Evolutionary conservation across 2,888 invertebrate species (phyloP).

Genomic region (Thelaira solivaga): DNA sequence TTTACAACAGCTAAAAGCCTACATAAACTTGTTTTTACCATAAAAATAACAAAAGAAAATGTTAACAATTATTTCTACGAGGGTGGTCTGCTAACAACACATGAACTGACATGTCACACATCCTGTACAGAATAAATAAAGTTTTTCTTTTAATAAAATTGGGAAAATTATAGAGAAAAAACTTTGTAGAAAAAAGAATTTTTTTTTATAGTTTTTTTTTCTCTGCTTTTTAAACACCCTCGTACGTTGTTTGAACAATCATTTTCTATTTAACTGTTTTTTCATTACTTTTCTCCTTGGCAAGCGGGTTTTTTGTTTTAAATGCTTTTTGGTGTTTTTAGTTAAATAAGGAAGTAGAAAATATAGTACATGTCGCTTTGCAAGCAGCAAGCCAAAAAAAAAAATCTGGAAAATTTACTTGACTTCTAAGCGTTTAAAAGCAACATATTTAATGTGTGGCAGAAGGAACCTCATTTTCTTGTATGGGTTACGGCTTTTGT

Average conservation of each 20-base stretch:
- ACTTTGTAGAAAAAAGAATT: too few species aligned
- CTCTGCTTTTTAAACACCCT: neutral
- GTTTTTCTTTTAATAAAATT: neutral
- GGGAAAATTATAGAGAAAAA: too few species aligned
- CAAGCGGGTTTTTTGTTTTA: slow-evolving; percentile 32
- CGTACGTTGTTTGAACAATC: slow-evolving; percentile 1
- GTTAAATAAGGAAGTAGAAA: slow-evolving; percentile 59
- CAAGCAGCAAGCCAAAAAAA: neutral
- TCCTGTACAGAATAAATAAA: neutral
- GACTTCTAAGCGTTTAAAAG: neutral
- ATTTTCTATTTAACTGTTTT: slow-evolving; percentile 51
- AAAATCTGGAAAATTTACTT: slow-evolving; percentile 49
- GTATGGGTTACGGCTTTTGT: slow-evolving; percentile 46
- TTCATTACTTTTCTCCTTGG: neutral
- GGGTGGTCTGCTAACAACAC: neutral
- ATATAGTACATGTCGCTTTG: slow-evolving; percentile 39
- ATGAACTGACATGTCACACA: neutral
- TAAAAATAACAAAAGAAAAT: neutral
- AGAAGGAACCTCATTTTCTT: slow-evolving; percentile 56
- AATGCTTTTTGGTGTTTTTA: slow-evolving; percentile 29
- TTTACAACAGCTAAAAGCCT: neutral
- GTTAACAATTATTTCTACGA: slow-evolving; percentile 8
- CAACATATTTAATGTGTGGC: slow-evolving; percentile 1
- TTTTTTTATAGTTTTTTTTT: too few species aligned
- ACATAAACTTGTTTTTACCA: slow-evolving; percentile 45